These are phyloP conservation scores for Cryptoleucopteryx plumbea DNA, from an alignment of 2,113 vertebrate genomes.

Conservation along the genomic window DNA sequence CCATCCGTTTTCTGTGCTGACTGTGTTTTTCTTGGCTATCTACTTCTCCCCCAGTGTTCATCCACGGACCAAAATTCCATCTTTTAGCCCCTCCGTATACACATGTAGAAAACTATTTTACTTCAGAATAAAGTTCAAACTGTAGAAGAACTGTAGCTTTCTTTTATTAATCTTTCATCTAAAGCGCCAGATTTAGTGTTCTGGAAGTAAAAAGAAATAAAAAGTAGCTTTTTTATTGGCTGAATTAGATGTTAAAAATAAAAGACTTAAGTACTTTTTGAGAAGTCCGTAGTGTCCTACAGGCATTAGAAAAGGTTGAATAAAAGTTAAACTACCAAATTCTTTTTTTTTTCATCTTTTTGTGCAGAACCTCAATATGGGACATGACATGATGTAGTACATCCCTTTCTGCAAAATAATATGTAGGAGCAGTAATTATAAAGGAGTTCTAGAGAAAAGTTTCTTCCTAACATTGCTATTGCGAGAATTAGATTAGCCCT, in stretches of 20 bases:
- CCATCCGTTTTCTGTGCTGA: no score
- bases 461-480: neutral
- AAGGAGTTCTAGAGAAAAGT: neutral
- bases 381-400: neutral
- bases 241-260: neutral
- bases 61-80: no score
- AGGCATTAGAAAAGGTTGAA: neutral
- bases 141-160: neutral
- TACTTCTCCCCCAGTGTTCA: no score
- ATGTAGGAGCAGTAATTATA: neutral
- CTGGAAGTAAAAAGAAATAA: neutral
- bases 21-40: no score
- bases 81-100: no score
- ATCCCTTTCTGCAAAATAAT: neutral
- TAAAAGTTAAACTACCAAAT: neutral
- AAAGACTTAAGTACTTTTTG: neutral
- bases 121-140: neutral
- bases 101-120: neutral
- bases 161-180: neutral
- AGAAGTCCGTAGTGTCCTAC: neutral
- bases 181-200: neutral
- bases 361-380: neutral
- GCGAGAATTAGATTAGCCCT: neutral
- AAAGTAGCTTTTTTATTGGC: neutral
- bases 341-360: neutral